Base-by-base conservation (phyloP, 1,140 invertebrate species). In the Octopus sinensis region DNA sequence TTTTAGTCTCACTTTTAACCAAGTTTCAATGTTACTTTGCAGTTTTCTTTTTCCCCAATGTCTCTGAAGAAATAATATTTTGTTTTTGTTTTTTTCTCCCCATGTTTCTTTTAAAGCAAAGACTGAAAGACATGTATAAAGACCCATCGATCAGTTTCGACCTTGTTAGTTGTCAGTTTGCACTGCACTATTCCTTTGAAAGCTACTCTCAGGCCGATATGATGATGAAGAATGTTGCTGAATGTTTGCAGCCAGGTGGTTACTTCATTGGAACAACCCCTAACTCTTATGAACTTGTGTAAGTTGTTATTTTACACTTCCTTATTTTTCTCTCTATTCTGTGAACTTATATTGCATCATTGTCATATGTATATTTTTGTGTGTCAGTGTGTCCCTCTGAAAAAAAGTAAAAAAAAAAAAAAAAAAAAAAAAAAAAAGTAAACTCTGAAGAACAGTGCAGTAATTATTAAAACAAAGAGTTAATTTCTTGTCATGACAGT, bases 261-360 rank as follows among this genome's bases (percentile, higher is more conserved):
- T 98, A 94, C 90, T 99, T 99, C 88, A 96, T 99, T 90, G 98
- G 97, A 52, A 99, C 97, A 4, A 95, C 98, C 81, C 96, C 97
- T 53, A 94, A 99, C 93, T 94, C 96, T 12, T 93, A 95, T 92
- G 95, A 97, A 90, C 94, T 99, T 82, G 93, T 99, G 92, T 95
- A 91, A 92, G 93, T 91, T 68, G 9, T 81, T 17, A 9, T 62
- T 62, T 62, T 17, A 62, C 9, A 43, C 30, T 43, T 43, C 30
- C 30, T 43, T 0, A 43, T 43, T 43, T 43, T 43, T 43, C 30
- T 43, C 0, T 43, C 30, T 43, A 0, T 43, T 43, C 30, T 43
- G 30, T 43, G 30, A 43, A 3, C 30, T 43, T 43, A 43, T 43
- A 43, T 43, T 43, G 0, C 30, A 43, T 43, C 30, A 43, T 43